Evolutionary conservation across 2,888 invertebrate genomes (phyloP), one percentile per base, ranked within the genome.

Genomic region (Lysandra coridon): DNA sequence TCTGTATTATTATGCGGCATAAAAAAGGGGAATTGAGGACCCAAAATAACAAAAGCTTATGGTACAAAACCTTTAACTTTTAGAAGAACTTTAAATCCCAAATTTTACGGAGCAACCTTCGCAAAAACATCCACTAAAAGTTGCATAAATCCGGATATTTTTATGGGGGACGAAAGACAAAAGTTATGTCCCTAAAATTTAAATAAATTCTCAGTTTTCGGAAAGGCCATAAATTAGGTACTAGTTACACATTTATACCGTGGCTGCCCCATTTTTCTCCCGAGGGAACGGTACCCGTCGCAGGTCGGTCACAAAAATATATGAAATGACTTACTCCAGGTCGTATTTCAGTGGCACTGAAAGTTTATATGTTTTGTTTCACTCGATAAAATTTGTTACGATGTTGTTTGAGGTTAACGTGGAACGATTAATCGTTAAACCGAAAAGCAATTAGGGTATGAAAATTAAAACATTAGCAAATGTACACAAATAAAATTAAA

Each of bases 331-430:
- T 74, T 69, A 69, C 69, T 33, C 14, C 44, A 44, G 74, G 44
- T 74, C 74, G 74, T 74, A 74, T 44, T 74, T 74, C 44, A 74
- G 74, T n/a, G n/a, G 74, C 74, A 74, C 44, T 74, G 74, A 74
- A 74, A 74, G 74, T 74, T 74, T 74, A 74, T 74, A 74, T 74
- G 74, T 74, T 74, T 74, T 74, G 44, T 74, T 74, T 74, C 74
- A 74, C 74, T 74, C 74, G 74, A 74, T 74, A 23, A 44, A 74
- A 74, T 74, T 44, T 74, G 44, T 44, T 74, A 44, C 74, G 74
- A 44, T 23, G 23, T 74, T 74, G 44, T 40, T 74, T 74, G 40
- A 44, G 44, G 74, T 74, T 74, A 74, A 74, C 12, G 17, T 10
- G 40, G 23, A 74, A n/a, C 12, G 74, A 44, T 74, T 10, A 23